Evolutionary conservation across 1,140 invertebrate species (phyloP).

Genomic region (Macrobrachium nipponense): DNA sequence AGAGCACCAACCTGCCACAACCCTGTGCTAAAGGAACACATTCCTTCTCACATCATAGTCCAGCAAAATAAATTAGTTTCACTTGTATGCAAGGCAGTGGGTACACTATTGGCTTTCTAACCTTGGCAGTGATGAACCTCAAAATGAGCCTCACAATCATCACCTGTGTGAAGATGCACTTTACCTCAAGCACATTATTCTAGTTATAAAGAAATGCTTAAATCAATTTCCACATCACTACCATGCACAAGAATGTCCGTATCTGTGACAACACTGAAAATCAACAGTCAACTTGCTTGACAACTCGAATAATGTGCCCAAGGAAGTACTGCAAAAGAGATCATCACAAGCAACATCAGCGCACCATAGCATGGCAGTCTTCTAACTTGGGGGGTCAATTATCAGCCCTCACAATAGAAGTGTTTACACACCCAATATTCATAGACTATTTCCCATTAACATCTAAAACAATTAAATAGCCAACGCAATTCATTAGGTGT

Average conservation of each 20-base stretch:
- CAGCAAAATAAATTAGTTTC: constrained; percentile 61
- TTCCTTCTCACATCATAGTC: constrained; percentile 50
- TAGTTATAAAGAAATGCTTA: too few relatives aligned
- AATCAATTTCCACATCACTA: too few relatives aligned
- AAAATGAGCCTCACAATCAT: constrained; percentile 50
- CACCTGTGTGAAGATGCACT: constrained; percentile 28
- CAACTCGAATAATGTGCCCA: too few relatives aligned
- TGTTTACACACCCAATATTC: too few relatives aligned
- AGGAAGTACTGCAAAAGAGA: constrained; percentile 16
- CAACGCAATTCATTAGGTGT: too few relatives aligned
- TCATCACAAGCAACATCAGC: constrained; percentile 57
- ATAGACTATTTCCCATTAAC: too few relatives aligned
- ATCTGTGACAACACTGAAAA: too few relatives aligned
- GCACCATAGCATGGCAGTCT: constrained; percentile 41
- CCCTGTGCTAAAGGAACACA: constrained; percentile 51
- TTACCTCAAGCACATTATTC: too few relatives aligned
- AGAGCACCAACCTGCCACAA: constrained; percentile 32
- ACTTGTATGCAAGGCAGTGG: constrained; percentile 60
- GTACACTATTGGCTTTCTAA: constrained; percentile 58
- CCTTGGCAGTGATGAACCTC: constrained; percentile 55
- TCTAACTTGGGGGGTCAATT: constrained; percentile 32
- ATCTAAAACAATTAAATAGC: too few relatives aligned
- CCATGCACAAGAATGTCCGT: too few relatives aligned
- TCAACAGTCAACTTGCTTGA: too few relatives aligned
- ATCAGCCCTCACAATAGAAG: constrained; percentile 28